phyloP scores from a whole-genome alignment of 2,113 vertebrate species.

The Podiceps cristatus region DNA sequence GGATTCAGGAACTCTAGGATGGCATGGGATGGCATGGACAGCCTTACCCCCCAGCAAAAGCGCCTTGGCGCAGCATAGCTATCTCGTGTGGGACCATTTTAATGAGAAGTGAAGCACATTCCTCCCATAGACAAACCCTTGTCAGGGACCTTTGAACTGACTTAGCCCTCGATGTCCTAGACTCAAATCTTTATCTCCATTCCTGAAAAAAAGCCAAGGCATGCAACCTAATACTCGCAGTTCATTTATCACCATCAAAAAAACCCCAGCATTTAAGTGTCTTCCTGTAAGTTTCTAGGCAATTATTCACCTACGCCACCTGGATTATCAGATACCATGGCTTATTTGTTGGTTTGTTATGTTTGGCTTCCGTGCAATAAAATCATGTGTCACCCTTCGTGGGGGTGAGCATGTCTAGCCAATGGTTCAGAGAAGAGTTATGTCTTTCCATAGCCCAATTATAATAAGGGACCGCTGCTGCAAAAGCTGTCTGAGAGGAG shows the following conservation, averaged over 20 bases:
- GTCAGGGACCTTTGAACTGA: neutral
- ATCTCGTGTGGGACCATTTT: neutral
- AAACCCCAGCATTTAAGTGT: neutral
- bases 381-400: neutral
- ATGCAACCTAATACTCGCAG: neutral
- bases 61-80: neutral
- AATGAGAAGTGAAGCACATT: neutral
- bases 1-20: neutral
- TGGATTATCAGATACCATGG: conserved; percentile 8
- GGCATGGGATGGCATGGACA: neutral
- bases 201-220: neutral
- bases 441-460: conserved; percentile 32
- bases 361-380: conserved; percentile 41
- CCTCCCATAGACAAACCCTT: neutral
- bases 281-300: conserved; percentile 39
- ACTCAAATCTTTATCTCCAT: neutral
- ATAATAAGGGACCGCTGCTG: conserved; percentile 45
- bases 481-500: conserved; percentile 26
- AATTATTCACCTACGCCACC: conserved; percentile 3
- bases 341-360: conserved; percentile 54
- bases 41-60: neutral
- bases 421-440: conserved; percentile 13
- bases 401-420: conserved; percentile 12
- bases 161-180: neutral
- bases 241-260: neutral